These are phyloP conservation scores for Drosophila bocki DNA, from an alignment of 1,140 invertebrate species.

Conservation along the genomic window DNA sequence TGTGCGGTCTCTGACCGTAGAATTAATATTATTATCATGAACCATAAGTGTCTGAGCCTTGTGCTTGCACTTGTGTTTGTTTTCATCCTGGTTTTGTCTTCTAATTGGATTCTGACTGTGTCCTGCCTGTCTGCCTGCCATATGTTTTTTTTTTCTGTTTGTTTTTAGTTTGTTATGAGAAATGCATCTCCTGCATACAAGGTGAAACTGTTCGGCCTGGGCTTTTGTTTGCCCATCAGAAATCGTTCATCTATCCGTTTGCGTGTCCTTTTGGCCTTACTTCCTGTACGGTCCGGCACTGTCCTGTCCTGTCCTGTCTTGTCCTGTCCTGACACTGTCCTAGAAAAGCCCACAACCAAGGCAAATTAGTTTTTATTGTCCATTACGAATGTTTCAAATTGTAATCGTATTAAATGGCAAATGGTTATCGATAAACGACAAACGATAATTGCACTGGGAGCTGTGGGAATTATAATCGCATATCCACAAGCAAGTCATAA, in stretches of 20 bases:
- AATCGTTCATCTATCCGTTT: constrained; percentile 17
- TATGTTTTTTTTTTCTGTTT: constrained; percentile 1
- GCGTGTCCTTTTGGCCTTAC: not conserved
- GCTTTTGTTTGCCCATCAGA: constrained; percentile 40
- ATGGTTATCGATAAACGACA: constrained; percentile 41
- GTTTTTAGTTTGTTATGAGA: constrained; percentile 18
- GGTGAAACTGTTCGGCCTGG: constrained; percentile 19
- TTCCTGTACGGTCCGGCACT: not conserved
- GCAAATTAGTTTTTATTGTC: constrained; percentile 50
- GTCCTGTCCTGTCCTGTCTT: not conserved
- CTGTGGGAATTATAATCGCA: constrained; percentile 36
- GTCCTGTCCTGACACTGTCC: not conserved
- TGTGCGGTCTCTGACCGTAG: constrained; percentile 29
- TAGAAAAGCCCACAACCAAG: not conserved
- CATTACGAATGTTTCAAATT: constrained; percentile 38
- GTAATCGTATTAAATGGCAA: constrained; percentile 49
- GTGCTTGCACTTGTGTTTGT: not conserved
- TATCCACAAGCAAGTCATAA: not conserved
- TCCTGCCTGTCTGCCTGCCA: not conserved
- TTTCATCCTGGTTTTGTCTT: constrained; percentile 15
- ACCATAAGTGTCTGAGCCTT: constrained; percentile 30
- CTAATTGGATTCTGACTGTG: constrained; percentile 42
- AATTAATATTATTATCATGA: constrained; percentile 53
- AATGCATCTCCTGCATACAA: constrained; percentile 19
- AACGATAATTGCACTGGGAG: constrained; percentile 34